Percentiles rank a stretch among this genome's conserved stretches.
These are phyloP conservation scores for Henicopernis longicauda DNA, from an alignment of 2,113 vertebrate genomes.

Conservation along the genomic window DNA sequence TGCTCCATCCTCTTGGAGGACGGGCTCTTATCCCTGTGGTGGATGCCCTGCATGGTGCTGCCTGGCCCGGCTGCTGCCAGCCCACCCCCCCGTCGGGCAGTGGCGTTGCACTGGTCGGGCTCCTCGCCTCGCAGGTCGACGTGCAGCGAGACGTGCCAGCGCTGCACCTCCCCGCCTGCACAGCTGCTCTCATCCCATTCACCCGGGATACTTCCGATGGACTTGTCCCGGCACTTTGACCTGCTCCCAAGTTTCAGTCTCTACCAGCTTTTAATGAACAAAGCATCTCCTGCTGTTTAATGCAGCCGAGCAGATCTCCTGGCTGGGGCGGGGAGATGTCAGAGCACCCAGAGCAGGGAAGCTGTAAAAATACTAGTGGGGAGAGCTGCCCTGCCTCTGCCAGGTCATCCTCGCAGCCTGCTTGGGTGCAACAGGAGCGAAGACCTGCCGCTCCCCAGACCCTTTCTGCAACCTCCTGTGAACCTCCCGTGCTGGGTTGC, in stretches of 20 bases:
- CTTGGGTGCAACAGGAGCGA: not conserved
- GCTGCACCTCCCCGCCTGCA: fast-evolving
- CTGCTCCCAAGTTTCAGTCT: not conserved
- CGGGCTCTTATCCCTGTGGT: too few relatives aligned
- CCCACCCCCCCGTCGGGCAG: too few relatives aligned
- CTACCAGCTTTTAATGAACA: not conserved
- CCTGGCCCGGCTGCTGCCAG: not conserved
- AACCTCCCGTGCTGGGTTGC: not conserved
- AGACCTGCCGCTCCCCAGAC: not conserved
- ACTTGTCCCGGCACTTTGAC: not conserved
- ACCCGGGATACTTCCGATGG: not conserved
- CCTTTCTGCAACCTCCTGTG: not conserved
- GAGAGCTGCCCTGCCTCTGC: not conserved
- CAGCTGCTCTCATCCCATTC: fast-evolving
- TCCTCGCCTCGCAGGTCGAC: not conserved
- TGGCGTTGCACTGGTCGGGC: not conserved
- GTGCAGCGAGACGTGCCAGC: not conserved
- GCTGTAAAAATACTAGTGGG: not conserved
- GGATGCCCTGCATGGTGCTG: not conserved
- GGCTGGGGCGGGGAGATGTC: not conserved
- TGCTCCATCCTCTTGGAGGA: not conserved
- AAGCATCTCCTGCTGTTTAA: not conserved
- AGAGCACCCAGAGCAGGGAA: not conserved
- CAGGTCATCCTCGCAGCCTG: not conserved
- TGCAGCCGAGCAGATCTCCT: not conserved